Evolutionary conservation across 2,888 invertebrate genomes (phyloP).

Genomic region (Molorchus minor): DNA sequence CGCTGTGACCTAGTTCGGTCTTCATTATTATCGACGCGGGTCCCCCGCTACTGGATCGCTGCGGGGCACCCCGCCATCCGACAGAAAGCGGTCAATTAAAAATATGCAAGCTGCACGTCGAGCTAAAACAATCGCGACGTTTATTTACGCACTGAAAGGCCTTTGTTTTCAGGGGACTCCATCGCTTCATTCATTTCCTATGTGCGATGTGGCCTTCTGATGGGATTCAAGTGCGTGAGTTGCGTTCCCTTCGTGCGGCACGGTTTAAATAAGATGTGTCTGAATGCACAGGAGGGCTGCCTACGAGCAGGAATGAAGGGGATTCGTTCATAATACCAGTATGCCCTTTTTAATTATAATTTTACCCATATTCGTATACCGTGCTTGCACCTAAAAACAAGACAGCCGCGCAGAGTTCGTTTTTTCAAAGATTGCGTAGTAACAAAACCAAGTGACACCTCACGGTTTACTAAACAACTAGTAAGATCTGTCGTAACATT

Average conservation of each 20-base stretch:
- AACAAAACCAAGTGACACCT: too few species aligned
- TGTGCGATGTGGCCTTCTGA: slow-evolving; percentile 15
- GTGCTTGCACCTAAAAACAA: too few species aligned
- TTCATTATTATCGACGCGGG: slow-evolving; percentile 30
- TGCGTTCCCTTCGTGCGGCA: neutral
- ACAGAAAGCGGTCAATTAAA: slow-evolving; percentile 27
- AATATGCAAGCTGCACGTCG: slow-evolving; percentile 30
- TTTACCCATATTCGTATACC: too few species aligned
- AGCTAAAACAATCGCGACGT: slow-evolving; percentile 26
- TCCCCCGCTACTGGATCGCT: slow-evolving; percentile 5
- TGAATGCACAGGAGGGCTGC: neutral
- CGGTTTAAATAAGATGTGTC: neutral
- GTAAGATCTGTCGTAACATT: too few species aligned
- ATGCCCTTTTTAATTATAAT: too few species aligned
- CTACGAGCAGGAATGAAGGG: too few species aligned
- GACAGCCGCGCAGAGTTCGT: too few species aligned
- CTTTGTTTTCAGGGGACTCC: slow-evolving; percentile 18
- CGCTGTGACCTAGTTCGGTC: slow-evolving; percentile 28
- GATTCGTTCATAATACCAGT: too few species aligned
- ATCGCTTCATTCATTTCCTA: slow-evolving; percentile 11
- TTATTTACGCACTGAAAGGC: slow-evolving; percentile 18
- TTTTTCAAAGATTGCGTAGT: too few species aligned
- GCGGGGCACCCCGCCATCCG: neutral
- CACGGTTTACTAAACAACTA: too few species aligned
- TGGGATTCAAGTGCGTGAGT: slow-evolving; percentile 9